These are phyloP conservation scores for Dusona sp. DNA, from an alignment of 2,888 invertebrate species.

Conservation along the genomic window DNA sequence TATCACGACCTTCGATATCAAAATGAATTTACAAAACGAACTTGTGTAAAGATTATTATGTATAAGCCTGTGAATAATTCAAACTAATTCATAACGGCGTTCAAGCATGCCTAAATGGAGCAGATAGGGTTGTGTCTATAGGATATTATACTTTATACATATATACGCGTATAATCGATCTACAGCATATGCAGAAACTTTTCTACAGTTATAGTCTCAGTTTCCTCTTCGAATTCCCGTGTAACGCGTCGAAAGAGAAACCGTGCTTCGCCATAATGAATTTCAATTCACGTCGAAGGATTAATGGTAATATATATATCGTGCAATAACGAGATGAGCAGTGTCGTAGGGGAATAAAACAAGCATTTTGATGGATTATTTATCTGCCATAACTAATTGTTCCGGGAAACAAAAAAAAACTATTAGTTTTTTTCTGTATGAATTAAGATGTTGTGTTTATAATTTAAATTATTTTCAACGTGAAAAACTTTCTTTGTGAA, in stretches of 20 bases:
- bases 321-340: slow-evolving; percentile 12
- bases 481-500: not conserved
- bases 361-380: not conserved
- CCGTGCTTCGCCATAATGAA: slow-evolving; percentile 28
- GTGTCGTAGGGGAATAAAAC: not conserved
- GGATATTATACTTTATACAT: not conserved
- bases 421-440: not conserved
- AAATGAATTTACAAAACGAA: slow-evolving; percentile 27
- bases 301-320: slow-evolving; percentile 37
- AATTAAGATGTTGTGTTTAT: not conserved
- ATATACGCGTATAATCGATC: slow-evolving; percentile 33
- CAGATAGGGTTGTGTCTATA: slow-evolving; percentile 4
- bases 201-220: slow-evolving; percentile 5
- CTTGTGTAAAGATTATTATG: slow-evolving; percentile 1
- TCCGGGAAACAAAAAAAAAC: not conserved
- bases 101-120: not conserved
- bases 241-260: slow-evolving; percentile 45
- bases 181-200: slow-evolving; percentile 4
- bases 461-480: not conserved
- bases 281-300: slow-evolving; percentile 31
- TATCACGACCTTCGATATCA: slow-evolving; percentile 8
- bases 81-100: slow-evolving; percentile 27
- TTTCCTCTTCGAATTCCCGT: slow-evolving; percentile 26
- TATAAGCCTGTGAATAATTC: slow-evolving; percentile 42
- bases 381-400: not conserved